Base-by-base conservation (phyloP, 2,888 invertebrate species). In the Leptarthrus brevirostris region DNA sequence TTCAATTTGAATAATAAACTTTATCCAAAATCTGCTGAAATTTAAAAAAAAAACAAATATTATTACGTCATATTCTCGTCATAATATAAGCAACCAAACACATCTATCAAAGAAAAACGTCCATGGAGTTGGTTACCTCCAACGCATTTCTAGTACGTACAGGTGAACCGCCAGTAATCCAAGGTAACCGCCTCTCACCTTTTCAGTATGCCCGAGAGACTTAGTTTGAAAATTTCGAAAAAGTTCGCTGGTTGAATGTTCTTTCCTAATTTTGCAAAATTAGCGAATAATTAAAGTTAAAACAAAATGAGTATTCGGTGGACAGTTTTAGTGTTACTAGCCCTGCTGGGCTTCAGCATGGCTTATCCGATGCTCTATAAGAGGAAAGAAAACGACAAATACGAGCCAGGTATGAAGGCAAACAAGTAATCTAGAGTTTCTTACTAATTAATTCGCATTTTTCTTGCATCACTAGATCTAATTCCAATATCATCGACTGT, bases 401-500 rank as follows among this genome's bases (percentile, higher is more conserved):
- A 86, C 69, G 87, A 87, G 81, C 85, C 87, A 81, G 87, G 87
- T 87, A 79, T 79, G 81, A 40, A 69, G 40, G 74, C 22, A 30
- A 30, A 16, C 30, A 58, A 58, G 6, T 30, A n/a, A 26, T 49
- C 16, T n/a, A 16, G 1, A 8, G 30, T 8, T 30, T 30, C 30
- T 34, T 10, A 12, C 20, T 4, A 34, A 18, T 70, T 10, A 53
- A 22, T 10, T 20, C n/a, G 30, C 8, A 22, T 72, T 54, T 56
- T 14, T 16, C 40, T 58, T 44, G 30, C 18, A 26, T 36, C 14
- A 18, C 16, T 44, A 90, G 90, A 90, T 82, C 85, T 90, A 79
- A 86, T 90, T 66, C 86, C 90, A 6, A 88, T 90, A n/a, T 90
- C 90, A 0, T 90, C 90, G 2, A 90, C 90, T 12, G 90, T 90